These are phyloP conservation scores for Orchestes rusci DNA, from an alignment of 2,888 invertebrate genomes.

Conservation along the genomic window DNA sequence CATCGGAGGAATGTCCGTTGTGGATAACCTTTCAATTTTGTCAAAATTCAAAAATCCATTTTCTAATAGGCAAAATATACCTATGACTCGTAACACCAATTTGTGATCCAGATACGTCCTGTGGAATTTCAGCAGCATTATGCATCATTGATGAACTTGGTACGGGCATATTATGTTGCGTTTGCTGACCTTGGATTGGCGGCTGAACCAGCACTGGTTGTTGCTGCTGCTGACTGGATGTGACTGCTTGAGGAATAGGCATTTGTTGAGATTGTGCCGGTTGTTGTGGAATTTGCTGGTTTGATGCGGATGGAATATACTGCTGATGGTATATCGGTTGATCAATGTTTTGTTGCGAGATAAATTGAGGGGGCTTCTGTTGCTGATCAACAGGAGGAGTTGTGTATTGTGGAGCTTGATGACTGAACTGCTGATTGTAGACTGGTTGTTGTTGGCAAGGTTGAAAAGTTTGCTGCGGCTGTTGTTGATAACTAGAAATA, in stretches of 20 bases:
- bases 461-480: constrained; percentile 20
- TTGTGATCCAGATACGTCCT: too few species aligned
- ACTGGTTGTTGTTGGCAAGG: constrained; percentile 19
- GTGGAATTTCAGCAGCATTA: too few species aligned
- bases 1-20: constrained; percentile 34
- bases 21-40: constrained; percentile 33
- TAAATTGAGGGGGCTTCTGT: constrained; percentile 21
- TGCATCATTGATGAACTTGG: too few species aligned
- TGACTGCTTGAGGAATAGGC: constrained; percentile 29
- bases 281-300: constrained; percentile 13
- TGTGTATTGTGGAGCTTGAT: constrained; percentile 17
- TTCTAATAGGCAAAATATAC: too few species aligned
- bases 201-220: constrained; percentile 29
- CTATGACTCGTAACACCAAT: too few species aligned
- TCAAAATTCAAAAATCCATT: too few species aligned
- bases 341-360: constrained; percentile 22
- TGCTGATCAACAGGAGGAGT: constrained; percentile 24
- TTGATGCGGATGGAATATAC: constrained; percentile 11
- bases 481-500: constrained; percentile 14
- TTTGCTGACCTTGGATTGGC: constrained; percentile 11
- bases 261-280: constrained; percentile 9
- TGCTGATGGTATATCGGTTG: constrained; percentile 25
- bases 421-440: constrained; percentile 17
- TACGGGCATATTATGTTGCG: constrained; percentile 30
- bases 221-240: constrained; percentile 12